These are phyloP conservation scores for Andrena hattorfiana DNA, from an alignment of 2,888 invertebrate genomes.

Conservation along the genomic window DNA sequence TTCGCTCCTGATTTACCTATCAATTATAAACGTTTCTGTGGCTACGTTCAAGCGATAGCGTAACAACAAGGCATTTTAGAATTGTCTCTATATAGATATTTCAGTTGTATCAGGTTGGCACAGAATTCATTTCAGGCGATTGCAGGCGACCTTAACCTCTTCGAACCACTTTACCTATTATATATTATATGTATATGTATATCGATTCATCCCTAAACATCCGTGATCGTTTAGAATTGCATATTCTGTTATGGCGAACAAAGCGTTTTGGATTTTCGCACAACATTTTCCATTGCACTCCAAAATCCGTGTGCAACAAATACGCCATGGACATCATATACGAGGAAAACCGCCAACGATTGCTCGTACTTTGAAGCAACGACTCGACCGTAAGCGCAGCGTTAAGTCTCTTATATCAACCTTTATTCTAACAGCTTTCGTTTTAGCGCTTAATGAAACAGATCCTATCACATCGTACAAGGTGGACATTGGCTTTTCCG, in stretches of 20 bases:
- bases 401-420: background rate
- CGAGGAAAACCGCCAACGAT: constrained; percentile 90
- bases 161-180: too few species aligned
- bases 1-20: too few species aligned
- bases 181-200: too few species aligned
- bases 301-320: constrained; percentile 42
- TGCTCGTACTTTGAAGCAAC: constrained; percentile 89
- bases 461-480: constrained; percentile 87
- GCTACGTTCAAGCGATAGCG: too few species aligned
- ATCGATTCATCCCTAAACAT: too few species aligned
- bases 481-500: constrained; percentile 89
- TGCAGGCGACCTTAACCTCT: too few species aligned
- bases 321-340: constrained; percentile 86
- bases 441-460: constrained; percentile 85
- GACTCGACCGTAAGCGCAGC: constrained; percentile 87
- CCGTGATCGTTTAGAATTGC: background rate
- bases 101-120: too few species aligned
- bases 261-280: constrained; percentile 13
- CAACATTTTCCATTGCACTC: background rate
- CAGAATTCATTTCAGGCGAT: too few species aligned
- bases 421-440: background rate
- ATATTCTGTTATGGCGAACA: constrained; percentile 35
- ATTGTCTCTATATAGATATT: too few species aligned
- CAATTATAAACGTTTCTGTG: too few species aligned
- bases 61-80: too few species aligned